Evolutionary conservation across 2,888 invertebrate genomes (phyloP).

Genomic region (Amiota minor): DNA sequence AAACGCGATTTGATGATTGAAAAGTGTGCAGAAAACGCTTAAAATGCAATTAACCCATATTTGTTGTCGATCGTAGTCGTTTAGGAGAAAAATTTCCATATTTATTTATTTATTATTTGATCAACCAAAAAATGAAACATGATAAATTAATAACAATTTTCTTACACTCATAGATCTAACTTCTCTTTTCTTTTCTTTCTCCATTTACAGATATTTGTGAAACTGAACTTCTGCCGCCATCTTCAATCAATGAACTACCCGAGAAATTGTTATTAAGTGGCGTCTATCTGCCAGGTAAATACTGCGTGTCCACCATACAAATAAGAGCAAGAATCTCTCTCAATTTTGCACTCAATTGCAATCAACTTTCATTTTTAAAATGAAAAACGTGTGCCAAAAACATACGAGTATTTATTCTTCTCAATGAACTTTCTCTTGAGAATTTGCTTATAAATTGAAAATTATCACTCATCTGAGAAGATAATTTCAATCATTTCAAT

Average conservation of each 20-base stretch:
- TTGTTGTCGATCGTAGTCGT: background rate
- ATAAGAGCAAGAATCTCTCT: no score
- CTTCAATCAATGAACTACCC: slow-evolving; percentile 79
- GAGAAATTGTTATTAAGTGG: slow-evolving; percentile 81
- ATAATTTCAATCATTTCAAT: no score
- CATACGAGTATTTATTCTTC: background rate
- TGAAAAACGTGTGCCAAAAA: background rate
- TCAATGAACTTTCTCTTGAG: slow-evolving; percentile 51
- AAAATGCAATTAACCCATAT: slow-evolving; percentile 63
- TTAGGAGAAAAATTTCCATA: slow-evolving; percentile 6
- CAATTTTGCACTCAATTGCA: background rate
- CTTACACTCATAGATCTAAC: background rate
- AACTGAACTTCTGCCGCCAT: slow-evolving; percentile 75
- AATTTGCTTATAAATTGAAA: slow-evolving; percentile 32
- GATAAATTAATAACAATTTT: slow-evolving; percentile 24
- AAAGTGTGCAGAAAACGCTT: slow-evolving; percentile 45
- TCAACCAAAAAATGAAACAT: no score
- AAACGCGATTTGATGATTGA: slow-evolving; percentile 21
- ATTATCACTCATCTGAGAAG: slow-evolving; percentile 23
- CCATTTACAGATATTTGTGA: slow-evolving; percentile 59
- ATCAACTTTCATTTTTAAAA: background rate
- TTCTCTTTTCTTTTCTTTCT: slow-evolving; percentile 1
- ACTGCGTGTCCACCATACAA: slow-evolving; percentile 22
- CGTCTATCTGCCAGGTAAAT: slow-evolving; percentile 80
- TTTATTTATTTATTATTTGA: slow-evolving; percentile 11